phyloP scores from a whole-genome alignment of 2,888 invertebrate species.

The Pecten maximus region DNA sequence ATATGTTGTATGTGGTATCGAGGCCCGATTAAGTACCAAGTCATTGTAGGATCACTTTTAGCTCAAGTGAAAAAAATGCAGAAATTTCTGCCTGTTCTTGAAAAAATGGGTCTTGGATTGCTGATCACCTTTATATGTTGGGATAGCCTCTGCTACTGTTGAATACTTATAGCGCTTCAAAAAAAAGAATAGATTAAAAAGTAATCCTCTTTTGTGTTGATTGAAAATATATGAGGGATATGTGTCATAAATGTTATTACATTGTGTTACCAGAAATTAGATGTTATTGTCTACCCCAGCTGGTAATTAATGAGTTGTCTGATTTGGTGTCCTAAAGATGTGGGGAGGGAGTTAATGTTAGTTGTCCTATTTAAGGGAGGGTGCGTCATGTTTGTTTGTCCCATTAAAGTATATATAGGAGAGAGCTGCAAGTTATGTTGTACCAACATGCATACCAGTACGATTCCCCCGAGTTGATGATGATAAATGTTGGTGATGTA shows the following conservation, averaged over 20 bases:
- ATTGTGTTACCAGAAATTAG: not conserved
- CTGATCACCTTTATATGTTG: not conserved
- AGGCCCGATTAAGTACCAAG: not conserved
- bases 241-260: not conserved
- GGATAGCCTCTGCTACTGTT: not conserved
- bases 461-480: not conserved
- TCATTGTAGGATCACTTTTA: conserved; percentile 22
- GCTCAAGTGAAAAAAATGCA: conserved; percentile 20
- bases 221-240: not conserved
- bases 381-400: too few relatives aligned
- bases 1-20: conserved; percentile 30
- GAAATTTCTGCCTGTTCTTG: not conserved
- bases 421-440: not conserved
- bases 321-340: not conserved
- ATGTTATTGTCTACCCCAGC: too few relatives aligned
- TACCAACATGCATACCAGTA: not conserved
- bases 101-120: not conserved
- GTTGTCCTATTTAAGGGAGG: too few relatives aligned
- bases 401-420: not conserved
- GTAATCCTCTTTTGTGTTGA: not conserved
- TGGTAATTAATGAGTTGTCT: too few relatives aligned
- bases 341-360: not conserved
- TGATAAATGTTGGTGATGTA: not conserved
- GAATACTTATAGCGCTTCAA: not conserved
- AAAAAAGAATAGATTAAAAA: not conserved